Conservation (phyloP, 2,888 invertebrate species). For the Acleris laterana region DNA sequence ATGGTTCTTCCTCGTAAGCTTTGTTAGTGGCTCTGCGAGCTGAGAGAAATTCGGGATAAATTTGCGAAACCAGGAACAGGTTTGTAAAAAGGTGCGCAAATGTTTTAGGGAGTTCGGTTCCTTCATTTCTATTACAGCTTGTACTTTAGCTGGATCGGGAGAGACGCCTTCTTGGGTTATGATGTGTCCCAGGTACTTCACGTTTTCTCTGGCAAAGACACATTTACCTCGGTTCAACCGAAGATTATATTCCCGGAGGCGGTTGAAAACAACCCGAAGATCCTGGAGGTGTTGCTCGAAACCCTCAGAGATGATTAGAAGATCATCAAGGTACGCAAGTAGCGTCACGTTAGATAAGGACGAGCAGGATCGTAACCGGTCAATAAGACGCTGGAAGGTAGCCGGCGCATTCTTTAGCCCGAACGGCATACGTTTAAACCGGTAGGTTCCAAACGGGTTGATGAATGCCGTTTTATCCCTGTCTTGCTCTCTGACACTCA, state of each 20-base stretch:
- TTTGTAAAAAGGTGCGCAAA: neutral
- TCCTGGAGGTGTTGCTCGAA: neutral
- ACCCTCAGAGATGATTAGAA: neutral
- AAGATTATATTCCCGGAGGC: neutral
- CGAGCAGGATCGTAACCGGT: neutral
- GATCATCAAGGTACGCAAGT: neutral
- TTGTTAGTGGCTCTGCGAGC: neutral
- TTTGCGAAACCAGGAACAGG: constrained; percentile 2
- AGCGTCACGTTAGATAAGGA: neutral
- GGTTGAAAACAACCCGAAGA: neutral
- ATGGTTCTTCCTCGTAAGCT: neutral
- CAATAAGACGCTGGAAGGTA: neutral
- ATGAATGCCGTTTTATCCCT: neutral
- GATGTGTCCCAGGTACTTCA: neutral
- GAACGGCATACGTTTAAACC: constrained; percentile 1
- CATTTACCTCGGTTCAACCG: neutral
- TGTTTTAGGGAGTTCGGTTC: neutral
- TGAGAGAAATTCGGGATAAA: neutral
- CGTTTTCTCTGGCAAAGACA: neutral
- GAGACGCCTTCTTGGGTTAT: neutral
- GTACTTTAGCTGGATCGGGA: neutral
- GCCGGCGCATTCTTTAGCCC: neutral
- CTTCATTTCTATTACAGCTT: neutral
- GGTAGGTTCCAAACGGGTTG: neutral
- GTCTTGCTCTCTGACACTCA: neutral